Base-by-base conservation (phyloP, 2,888 invertebrate species). In the Halictus ligatus region DNA sequence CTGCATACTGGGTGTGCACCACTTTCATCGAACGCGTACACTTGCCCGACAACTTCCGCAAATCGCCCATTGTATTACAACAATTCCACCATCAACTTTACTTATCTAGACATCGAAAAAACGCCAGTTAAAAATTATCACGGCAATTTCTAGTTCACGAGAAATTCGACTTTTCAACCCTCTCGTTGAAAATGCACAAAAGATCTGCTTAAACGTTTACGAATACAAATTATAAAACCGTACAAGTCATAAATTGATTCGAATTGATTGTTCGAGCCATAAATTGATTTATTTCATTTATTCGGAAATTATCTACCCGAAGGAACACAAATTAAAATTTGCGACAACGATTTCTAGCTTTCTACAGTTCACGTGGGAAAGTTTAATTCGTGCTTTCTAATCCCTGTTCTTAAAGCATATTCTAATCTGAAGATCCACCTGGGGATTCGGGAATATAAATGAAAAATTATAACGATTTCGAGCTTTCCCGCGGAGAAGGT, bases 1-100 rank as follows among this genome's bases (percentile, higher is more conserved):
- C 29, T 79, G 75, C 67, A 86, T 86, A 90, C 86, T 75, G 85
- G 82, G 91, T 89, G 89, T 85, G 75, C 64, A 64, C 75, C 46
- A 15, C 29, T 80, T 25, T 40, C 50, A 69, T 69, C 40, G 12
- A 15, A 40, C 71, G 13, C 64, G 1, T 13, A 7, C 25, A 29
- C 64, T 29, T 7, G 29, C 18, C 18, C 15, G 29, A 64, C 15
- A 29, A 29, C 10, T 4, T 58, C 21, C 58, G n/a, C 10, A 10
- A 58, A 8, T 58, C n/a, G 1, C n/a, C 54, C 1, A 58, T n/a
- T 58, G n/a, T n/a, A 1, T n/a, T 58, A n/a, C 3, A 58, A 58
- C n/a, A 12, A n/a, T 58, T 58, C 58, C 4, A 58, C 4, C 58
- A 1, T n/a, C n/a, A 58, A 58, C 12, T 58, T 12, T 4, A 10